Evolutionary conservation across 2,888 invertebrate species (phyloP).

Genomic region (Metacarcinus magister): DNA sequence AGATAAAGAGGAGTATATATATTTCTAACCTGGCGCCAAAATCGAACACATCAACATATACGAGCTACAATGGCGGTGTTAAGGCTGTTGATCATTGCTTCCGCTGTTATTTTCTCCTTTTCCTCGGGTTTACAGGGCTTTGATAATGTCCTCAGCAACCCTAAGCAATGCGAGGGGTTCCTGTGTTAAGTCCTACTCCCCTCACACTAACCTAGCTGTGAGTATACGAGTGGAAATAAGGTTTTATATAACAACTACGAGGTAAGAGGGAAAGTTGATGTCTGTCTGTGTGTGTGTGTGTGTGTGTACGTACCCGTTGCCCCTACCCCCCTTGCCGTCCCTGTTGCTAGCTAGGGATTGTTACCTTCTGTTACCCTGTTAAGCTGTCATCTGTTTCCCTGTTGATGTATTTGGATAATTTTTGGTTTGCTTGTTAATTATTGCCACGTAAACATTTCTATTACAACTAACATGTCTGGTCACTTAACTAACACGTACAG

Average conservation of each 20-base stretch:
- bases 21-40: too few species aligned
- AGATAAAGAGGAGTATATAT: too few species aligned
- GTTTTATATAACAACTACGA: not conserved
- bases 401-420: too few species aligned
- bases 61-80: not conserved
- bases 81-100: not conserved
- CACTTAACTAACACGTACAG: too few species aligned
- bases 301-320: too few species aligned
- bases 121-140: conserved; percentile 20
- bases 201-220: conserved; percentile 73
- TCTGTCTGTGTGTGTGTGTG: not conserved
- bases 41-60: too few species aligned
- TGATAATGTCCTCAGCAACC: conserved; percentile 50
- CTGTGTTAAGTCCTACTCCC: conserved; percentile 70
- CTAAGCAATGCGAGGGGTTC: conserved; percentile 62
- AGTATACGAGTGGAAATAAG: conserved; percentile 19
- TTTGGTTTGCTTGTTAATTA: too few species aligned
- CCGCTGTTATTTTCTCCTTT: not conserved
- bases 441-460: too few species aligned
- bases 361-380: too few species aligned
- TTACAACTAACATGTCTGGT: too few species aligned
- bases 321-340: not conserved
- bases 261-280: not conserved
- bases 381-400: too few species aligned
- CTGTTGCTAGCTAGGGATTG: too few species aligned